Percentiles rank a stretch among this genome's conserved stretches.
phyloP scores from a whole-genome alignment of 2,797 vertebrate species.

The Masticophis lateralis region DNA sequence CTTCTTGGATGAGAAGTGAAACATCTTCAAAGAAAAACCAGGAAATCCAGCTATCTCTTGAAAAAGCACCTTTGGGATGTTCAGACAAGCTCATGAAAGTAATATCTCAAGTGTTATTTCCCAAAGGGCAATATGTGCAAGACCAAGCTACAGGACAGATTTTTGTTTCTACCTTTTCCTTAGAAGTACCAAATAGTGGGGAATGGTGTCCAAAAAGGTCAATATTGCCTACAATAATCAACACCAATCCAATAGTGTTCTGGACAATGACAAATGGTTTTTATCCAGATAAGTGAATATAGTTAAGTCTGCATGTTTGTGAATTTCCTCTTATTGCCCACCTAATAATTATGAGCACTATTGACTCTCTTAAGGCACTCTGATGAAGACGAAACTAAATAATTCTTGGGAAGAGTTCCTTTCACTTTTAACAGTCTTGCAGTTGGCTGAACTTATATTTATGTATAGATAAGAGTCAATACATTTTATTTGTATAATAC shows the following conservation, averaged over 20 bases:
- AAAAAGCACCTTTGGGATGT: no score
- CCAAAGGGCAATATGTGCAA: background rate
- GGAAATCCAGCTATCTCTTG: no score
- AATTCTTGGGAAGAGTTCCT: background rate
- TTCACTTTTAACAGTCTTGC: background rate
- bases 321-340: background rate
- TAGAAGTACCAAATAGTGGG: background rate
- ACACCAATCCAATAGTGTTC: background rate
- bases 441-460: background rate
- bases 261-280: background rate
- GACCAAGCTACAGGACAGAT: background rate
- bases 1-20: no score
- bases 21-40: no score
- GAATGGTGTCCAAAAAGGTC: background rate
- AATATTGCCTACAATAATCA: background rate
- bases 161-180: background rate
- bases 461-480: background rate
- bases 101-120: background rate
- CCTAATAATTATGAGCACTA: background rate
- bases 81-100: background rate
- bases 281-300: background rate
- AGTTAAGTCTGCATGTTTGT: background rate
- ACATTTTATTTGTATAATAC: background rate
- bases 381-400: background rate
- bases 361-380: background rate